Evolutionary conservation across 2,113 vertebrate genomes (phyloP), one percentile per base, ranked within the genome.

Genomic region (Lepus timidus): DNA sequence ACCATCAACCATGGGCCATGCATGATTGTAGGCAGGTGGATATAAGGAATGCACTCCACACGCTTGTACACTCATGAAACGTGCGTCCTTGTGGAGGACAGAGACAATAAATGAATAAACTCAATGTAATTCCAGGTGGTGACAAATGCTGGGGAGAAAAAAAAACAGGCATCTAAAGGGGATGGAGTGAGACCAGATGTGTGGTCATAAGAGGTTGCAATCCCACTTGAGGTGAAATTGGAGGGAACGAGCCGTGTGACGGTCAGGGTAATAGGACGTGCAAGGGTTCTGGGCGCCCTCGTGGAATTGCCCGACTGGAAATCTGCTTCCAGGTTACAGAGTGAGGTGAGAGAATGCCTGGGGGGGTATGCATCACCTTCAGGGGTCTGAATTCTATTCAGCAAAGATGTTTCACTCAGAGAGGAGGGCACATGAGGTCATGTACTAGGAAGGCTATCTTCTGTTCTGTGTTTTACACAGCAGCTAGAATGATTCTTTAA

Each of bases 401-500:
- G 55, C 36, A 73, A 65, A 79, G 19, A 33, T 4, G 1, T 33
- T 92, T 58, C 73, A 20, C 31, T 96, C 29, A 76, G 85, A 79
- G 23, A 78, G 25, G 33, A 90, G 23, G 73, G 25, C 29, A 39
- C 27, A 16, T 20, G 29, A 27, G 27, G 9, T 70, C 84, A 61
- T 13, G 2, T 64, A 2, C 19, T 29, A 51, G 36, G 67, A 65
- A 31, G 55, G 12, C 31, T 76, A 78, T 44, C 58, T 33, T 39
- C 31, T 51, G 49, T 39, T 80, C 49, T 65, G 9, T 82, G 27
- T 27, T 75, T 52, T 20, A 31, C 22, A 4, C 19, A n/a, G 58
- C n/a, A 49, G 71, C 44, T 9, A 0, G 78, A 58, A 12, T 55
- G 65, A 44, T 44, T 44, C 44, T 9, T 7, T 44, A 8, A 44